Percentiles rank a stretch among this genome's conserved stretches.
Evolutionary conservation across 2,797 vertebrate species (phyloP).

Genomic region (Luscinia megarhynchos): DNA sequence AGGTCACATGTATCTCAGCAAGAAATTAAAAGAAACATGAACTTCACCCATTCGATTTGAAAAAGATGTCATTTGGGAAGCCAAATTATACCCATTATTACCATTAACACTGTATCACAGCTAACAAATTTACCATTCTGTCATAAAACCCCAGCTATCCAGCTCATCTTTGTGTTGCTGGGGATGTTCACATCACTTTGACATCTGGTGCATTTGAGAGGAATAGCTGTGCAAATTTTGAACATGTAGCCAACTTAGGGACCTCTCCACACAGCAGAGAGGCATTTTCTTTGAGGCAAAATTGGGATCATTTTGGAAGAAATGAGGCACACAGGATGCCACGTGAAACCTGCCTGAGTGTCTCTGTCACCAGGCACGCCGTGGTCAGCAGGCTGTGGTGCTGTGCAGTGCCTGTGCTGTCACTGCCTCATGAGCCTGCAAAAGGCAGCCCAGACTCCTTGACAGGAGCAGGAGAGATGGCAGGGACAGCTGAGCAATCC

Average conservation of each 20-base stretch:
- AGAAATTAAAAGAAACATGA: neutral
- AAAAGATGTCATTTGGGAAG: neutral
- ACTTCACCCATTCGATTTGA: neutral
- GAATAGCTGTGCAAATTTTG: neutral
- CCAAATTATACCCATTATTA: neutral
- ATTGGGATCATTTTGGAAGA: neutral
- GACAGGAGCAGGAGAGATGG: neutral
- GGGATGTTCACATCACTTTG: neutral
- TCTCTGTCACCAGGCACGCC: rapidly evolving
- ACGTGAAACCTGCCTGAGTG: neutral
- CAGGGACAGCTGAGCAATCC: neutral
- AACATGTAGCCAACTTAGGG: neutral
- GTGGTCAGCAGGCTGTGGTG: rapidly evolving
- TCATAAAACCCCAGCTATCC: neutral
- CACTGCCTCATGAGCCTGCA: neutral
- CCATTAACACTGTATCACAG: neutral
- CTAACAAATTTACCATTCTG: neutral
- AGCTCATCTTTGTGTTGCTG: neutral
- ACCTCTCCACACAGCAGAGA: neutral
- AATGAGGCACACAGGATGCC: neutral
- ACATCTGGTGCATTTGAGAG: constrained; percentile 21
- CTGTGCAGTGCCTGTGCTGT: neutral
- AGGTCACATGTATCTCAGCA: neutral
- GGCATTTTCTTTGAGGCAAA: neutral
- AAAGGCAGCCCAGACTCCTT: neutral